Conservation (phyloP, 2,797 vertebrate species). For the Sarcoramphus papa region DNA sequence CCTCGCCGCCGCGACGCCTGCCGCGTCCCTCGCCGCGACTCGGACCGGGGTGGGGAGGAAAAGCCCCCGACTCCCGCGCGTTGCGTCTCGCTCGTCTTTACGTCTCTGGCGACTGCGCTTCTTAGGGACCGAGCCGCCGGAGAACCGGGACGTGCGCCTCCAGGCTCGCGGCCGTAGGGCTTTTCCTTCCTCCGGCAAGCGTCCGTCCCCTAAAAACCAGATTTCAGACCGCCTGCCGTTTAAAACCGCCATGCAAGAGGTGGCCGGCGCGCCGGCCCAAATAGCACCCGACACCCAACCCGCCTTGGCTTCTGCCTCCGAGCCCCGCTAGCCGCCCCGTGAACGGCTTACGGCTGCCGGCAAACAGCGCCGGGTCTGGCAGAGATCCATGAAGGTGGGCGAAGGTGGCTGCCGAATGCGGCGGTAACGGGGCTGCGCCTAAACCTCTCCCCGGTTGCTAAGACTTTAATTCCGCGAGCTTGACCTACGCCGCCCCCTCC, state of each 20-base stretch:
- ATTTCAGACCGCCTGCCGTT: neutral
- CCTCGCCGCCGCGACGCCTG: neutral
- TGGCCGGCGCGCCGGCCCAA: accelerated
- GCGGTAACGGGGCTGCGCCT: neutral
- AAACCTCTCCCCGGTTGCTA: constrained; percentile 12
- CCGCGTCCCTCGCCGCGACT: neutral
- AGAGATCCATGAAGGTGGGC: neutral
- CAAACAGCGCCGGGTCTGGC: neutral
- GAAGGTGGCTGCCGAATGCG: neutral
- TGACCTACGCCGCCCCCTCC: constrained; percentile 46
- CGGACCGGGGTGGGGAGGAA: neutral
- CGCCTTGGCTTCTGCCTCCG: neutral
- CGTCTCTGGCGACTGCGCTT: accelerated
- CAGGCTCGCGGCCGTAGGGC: accelerated
- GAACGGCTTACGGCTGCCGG: neutral
- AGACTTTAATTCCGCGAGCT: constrained; percentile 52
- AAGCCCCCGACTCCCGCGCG: accelerated
- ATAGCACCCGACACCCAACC: neutral
- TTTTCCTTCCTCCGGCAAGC: neutral
- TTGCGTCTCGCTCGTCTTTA: neutral
- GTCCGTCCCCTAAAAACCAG: neutral
- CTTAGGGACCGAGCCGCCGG: neutral
- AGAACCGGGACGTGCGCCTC: accelerated
- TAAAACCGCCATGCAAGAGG: neutral
- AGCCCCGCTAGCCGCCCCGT: neutral